Percentiles rank a stretch among this genome's conserved stretches.
These are phyloP conservation scores for Chamaea fasciata DNA, from an alignment of 2,113 vertebrate genomes.

Conservation along the genomic window DNA sequence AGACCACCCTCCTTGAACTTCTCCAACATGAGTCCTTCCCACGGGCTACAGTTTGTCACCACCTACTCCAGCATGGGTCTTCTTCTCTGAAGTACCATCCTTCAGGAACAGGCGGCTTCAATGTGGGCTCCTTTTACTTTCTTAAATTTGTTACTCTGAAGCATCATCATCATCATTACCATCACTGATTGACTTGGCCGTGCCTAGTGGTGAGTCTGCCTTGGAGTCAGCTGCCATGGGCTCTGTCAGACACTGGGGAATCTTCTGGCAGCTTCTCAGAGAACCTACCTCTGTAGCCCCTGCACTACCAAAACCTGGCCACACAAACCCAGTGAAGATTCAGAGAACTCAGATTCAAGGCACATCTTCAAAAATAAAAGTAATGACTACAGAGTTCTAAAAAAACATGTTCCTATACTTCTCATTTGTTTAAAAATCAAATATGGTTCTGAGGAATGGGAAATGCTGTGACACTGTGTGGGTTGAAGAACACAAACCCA, in stretches of 20 bases:
- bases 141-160: too few relatives aligned
- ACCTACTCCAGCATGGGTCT: not conserved
- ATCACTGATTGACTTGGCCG: not conserved
- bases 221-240: not conserved
- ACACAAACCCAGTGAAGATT: not conserved
- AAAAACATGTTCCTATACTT: not conserved
- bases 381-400: not conserved
- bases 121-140: not conserved
- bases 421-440: not conserved
- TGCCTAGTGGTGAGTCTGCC: not conserved
- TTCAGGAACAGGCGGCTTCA: not conserved
- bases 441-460: not conserved
- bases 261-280: not conserved
- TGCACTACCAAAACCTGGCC: not conserved
- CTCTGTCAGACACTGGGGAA: accelerated
- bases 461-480: not conserved
- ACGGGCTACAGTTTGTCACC: accelerated
- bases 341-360: not conserved
- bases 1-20: not conserved
- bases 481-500: not conserved
- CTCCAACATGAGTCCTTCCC: not conserved
- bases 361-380: not conserved
- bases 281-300: too few relatives aligned
- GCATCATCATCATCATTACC: too few relatives aligned
- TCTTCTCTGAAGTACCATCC: not conserved